phyloP scores from a whole-genome alignment of 2,888 invertebrate genomes.

The Heterodera filipjevi region DNA sequence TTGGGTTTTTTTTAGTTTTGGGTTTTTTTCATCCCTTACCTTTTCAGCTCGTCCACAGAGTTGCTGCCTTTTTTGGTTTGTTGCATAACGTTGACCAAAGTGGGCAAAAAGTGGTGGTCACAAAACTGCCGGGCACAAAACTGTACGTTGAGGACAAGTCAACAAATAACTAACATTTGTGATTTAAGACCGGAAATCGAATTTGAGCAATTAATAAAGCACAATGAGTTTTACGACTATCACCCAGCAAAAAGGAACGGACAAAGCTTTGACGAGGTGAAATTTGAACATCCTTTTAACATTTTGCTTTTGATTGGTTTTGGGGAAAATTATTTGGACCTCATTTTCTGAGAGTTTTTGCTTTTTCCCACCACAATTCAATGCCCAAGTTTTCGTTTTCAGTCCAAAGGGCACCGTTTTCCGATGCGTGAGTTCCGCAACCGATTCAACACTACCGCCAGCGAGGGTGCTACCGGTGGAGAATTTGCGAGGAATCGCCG shows the following conservation, averaged over 20 bases:
- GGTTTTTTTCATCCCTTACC: too few relatives aligned
- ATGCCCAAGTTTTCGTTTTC: neutral
- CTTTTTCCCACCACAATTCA: neutral
- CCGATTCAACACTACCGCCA: constrained; percentile 17
- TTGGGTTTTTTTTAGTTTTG: too few relatives aligned
- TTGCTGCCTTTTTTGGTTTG: constrained; percentile 89
- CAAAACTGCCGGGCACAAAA: constrained; percentile 33
- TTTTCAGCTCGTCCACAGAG: constrained; percentile 68
- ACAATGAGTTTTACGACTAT: constrained; percentile 29
- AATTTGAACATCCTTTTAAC: neutral
- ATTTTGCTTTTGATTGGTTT: neutral
- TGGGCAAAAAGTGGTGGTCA: constrained; percentile 64
- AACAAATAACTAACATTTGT: constrained; percentile 21
- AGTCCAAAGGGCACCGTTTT: neutral
- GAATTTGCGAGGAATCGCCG: constrained; percentile 14
- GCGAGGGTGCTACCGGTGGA: neutral
- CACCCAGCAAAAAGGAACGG: constrained; percentile 31
- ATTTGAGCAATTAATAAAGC: constrained; percentile 36
- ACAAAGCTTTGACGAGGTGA: constrained; percentile 38
- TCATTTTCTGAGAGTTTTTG: constrained; percentile 3
- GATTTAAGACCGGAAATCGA: constrained; percentile 32
- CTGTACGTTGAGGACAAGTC: neutral
- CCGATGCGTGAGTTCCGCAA: constrained; percentile 12
- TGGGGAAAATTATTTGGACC: neutral
- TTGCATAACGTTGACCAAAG: constrained; percentile 87